Evolutionary conservation across 2,797 vertebrate species (phyloP).

Genomic region (Capromys pilorides): DNA sequence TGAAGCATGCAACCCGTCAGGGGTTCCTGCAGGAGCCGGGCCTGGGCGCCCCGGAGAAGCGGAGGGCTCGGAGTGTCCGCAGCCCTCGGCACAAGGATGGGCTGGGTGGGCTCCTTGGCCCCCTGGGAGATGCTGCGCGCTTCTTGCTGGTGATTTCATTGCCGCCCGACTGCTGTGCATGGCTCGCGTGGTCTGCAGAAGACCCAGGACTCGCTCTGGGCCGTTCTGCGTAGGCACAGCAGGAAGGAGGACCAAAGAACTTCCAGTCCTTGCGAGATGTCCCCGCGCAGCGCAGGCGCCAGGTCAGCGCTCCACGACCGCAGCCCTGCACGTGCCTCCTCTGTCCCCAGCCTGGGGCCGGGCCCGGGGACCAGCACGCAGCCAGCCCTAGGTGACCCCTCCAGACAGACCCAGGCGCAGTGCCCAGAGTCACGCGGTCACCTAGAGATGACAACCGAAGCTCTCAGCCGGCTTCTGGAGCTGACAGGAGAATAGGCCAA

Average conservation of each 20-base stretch:
- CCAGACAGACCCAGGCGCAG: neutral
- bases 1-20: neutral
- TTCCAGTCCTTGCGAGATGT: neutral
- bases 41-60: neutral
- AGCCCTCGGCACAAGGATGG: neutral
- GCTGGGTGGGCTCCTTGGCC: too few species aligned
- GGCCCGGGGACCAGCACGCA: too few species aligned
- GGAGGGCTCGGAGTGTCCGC: accelerated
- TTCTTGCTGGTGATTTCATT: neutral
- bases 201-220: neutral
- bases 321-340: accelerated
- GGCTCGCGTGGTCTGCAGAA: neutral
- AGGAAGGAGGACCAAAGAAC: neutral
- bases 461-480: neutral
- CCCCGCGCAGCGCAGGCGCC: neutral
- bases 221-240: neutral
- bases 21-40: neutral
- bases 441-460: neutral
- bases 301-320: neutral
- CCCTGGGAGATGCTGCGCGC: accelerated
- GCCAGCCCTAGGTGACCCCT: accelerated
- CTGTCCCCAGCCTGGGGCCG: accelerated
- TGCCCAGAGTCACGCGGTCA: accelerated
- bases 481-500: neutral
- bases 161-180: neutral